Conservation (phyloP, 1,140 invertebrate genomes). For the Hyles vespertilio region DNA sequence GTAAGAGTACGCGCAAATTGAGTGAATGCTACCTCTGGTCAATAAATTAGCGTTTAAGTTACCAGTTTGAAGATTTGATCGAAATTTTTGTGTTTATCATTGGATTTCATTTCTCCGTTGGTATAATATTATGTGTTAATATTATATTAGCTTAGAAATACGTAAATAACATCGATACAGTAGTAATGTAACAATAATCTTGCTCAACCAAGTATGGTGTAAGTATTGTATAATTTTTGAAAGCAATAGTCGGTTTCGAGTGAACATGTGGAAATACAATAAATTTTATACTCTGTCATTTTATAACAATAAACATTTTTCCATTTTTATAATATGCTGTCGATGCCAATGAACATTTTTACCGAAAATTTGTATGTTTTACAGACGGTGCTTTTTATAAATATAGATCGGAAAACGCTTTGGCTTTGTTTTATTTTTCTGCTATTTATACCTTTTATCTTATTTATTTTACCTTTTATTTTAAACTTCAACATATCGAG, state of each 20-base stretch:
- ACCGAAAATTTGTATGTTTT: constrained; percentile 71
- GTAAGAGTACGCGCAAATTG: constrained; percentile 28
- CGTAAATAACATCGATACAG: constrained; percentile 28
- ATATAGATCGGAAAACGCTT: constrained; percentile 48
- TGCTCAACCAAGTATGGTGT: constrained; percentile 31
- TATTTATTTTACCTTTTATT: no score
- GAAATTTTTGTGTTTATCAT: constrained; percentile 19
- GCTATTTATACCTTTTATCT: no score
- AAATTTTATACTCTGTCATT: constrained; percentile 58
- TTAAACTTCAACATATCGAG: no score
- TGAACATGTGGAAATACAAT: constrained; percentile 39
- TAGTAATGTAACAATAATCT: constrained; percentile 31
- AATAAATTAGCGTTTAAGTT: constrained; percentile 53
- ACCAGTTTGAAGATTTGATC: constrained; percentile 21
- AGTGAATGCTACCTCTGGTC: constrained; percentile 34
- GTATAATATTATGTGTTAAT: constrained; percentile 18
- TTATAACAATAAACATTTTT: constrained; percentile 53
- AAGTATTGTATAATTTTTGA: constrained; percentile 23
- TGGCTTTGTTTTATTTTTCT: constrained; percentile 28
- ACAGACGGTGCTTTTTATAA: constrained; percentile 72
- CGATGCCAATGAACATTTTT: constrained; percentile 62
- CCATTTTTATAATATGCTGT: constrained; percentile 64
- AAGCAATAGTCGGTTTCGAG: constrained; percentile 42
- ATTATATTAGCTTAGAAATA: constrained; percentile 28
- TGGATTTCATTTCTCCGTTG: constrained; percentile 24